Conservation (phyloP, 2,113 vertebrate species). For the Tetraodon nigroviridis region DNA sequence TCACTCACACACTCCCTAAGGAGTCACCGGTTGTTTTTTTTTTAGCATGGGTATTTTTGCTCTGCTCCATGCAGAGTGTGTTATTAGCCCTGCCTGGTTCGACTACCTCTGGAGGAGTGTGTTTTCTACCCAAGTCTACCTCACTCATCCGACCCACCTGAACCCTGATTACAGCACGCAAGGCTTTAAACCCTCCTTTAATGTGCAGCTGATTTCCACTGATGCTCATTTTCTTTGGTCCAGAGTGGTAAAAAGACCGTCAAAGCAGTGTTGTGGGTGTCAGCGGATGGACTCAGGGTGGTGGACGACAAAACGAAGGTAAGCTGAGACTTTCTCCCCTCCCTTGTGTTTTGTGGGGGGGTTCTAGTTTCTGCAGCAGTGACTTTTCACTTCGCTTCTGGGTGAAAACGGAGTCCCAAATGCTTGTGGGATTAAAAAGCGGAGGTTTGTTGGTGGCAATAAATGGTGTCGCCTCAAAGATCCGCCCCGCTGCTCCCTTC, state of each 20-base stretch:
- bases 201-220: neutral
- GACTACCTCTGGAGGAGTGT: slow-evolving; percentile 45
- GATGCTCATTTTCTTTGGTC: slow-evolving; percentile 15
- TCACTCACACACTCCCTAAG: neutral
- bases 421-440: too few species aligned
- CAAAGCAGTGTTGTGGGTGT: slow-evolving; percentile 89
- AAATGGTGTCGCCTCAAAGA: too few species aligned
- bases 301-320: slow-evolving; percentile 95
- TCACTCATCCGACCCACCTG: slow-evolving; percentile 3
- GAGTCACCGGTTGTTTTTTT: slow-evolving; percentile 17
- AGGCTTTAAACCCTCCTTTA: neutral
- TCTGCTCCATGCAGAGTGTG: slow-evolving; percentile 37
- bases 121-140: slow-evolving; percentile 8
- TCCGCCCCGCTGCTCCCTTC: too few species aligned
- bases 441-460: too few species aligned
- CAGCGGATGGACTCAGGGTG: slow-evolving; percentile 87
- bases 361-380: neutral
- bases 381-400: neutral
- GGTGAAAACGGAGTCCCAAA: too few species aligned
- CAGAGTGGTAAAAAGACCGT: slow-evolving; percentile 89
- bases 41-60: slow-evolving; percentile 46
- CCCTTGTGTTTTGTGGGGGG: neutral
- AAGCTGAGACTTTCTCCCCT: neutral
- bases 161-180: neutral
- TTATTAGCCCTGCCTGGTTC: slow-evolving; percentile 47